phyloP scores from a whole-genome alignment of 2,888 invertebrate species.

The Nomada hirtipes region DNA sequence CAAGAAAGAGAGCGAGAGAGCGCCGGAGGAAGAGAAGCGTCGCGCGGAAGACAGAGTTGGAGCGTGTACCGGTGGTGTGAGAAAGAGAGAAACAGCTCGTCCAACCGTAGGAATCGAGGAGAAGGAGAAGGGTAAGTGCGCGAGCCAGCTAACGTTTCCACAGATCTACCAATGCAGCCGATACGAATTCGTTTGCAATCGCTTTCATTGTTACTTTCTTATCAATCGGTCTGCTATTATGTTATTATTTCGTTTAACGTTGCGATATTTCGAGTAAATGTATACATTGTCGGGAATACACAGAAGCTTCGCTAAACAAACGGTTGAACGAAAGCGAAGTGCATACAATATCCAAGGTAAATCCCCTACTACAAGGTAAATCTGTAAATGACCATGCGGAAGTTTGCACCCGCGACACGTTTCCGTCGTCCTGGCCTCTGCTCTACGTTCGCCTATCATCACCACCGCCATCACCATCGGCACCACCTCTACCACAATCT shows the following conservation, averaged over 20 bases:
- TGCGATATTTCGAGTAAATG: not conserved
- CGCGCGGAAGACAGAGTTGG: slow-evolving; percentile 50
- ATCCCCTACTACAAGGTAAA: not conserved
- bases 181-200: slow-evolving; percentile 17
- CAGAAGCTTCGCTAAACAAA: not conserved
- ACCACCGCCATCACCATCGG: slow-evolving; percentile 57
- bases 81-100: slow-evolving; percentile 39
- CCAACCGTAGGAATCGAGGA: slow-evolving; percentile 43
- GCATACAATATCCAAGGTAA: not conserved
- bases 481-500: slow-evolving; percentile 60
- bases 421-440: slow-evolving; percentile 58
- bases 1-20: slow-evolving; percentile 54
- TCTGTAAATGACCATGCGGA: slow-evolving; percentile 45
- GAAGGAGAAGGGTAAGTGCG: slow-evolving; percentile 62
- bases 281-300: not conserved
- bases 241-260: slow-evolving; percentile 10
- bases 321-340: not conserved
- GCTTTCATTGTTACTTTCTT: not conserved
- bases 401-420: slow-evolving; percentile 48
- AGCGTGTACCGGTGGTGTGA: slow-evolving; percentile 27
- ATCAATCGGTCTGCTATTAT: not conserved
- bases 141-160: slow-evolving; percentile 51
- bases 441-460: slow-evolving; percentile 51
- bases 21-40: slow-evolving; percentile 47
- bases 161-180: slow-evolving; percentile 38